phyloP scores from a whole-genome alignment of 1,140 invertebrate genomes.

The Drosophila tropicalis region DNA sequence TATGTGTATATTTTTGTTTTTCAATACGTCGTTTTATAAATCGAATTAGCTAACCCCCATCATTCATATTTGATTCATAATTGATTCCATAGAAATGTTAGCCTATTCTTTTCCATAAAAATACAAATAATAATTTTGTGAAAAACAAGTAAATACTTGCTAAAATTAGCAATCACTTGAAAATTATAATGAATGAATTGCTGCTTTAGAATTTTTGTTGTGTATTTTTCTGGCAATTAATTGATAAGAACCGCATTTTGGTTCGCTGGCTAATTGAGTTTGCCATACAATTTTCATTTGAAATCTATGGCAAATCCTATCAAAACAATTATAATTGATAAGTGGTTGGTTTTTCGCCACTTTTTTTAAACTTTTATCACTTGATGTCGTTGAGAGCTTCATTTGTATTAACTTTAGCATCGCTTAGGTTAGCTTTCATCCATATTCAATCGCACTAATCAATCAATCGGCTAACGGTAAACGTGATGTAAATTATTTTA shows the following conservation, averaged over 20 bases:
- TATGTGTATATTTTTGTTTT: background rate
- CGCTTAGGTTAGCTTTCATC: background rate
- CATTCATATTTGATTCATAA: constrained; percentile 1
- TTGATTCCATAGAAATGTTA: constrained; percentile 1
- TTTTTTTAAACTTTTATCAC: too few relatives aligned
- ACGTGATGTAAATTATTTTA: constrained; percentile 23
- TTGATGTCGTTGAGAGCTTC: too few relatives aligned
- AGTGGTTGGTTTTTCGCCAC: too few relatives aligned
- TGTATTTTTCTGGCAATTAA: background rate
- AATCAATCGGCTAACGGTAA: constrained; percentile 1
- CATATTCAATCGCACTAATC: background rate
- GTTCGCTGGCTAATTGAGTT: background rate
- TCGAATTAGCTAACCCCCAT: background rate
- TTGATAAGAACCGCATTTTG: background rate
- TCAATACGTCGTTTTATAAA: background rate
- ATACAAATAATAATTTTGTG: background rate
- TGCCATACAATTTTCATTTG: background rate
- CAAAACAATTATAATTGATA: too few relatives aligned
- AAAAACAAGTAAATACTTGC: too few relatives aligned
- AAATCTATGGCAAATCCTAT: background rate
- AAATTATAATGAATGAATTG: background rate
- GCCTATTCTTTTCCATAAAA: background rate
- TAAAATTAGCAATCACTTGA: background rate
- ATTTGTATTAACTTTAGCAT: too few relatives aligned
- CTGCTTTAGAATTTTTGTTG: background rate